phyloP scores from a whole-genome alignment of 2,888 invertebrate species.

The Nemotelus pantherinus region DNA sequence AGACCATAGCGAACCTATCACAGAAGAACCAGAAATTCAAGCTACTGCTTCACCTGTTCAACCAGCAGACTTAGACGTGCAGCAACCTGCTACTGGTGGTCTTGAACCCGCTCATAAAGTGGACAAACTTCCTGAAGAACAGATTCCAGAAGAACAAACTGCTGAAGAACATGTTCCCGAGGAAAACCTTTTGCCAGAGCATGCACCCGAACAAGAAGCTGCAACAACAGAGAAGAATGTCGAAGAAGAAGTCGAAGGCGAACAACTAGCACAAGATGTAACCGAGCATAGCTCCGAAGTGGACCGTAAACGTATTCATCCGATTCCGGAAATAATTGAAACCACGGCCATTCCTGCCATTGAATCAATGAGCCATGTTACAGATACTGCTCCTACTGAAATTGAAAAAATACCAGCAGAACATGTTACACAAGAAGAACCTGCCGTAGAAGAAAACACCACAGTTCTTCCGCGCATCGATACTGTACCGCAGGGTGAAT shows the following conservation, averaged over 20 bases:
- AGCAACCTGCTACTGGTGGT: neutral
- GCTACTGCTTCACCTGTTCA: neutral
- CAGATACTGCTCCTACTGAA: neutral
- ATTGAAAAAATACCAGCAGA: conserved; percentile 24
- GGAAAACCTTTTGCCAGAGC: neutral
- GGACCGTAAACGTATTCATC: conserved; percentile 19
- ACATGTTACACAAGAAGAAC: neutral
- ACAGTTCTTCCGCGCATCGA: neutral
- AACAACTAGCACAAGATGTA: neutral
- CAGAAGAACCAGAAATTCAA: neutral
- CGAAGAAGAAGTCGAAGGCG: neutral
- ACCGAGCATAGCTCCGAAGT: neutral
- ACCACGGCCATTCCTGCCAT: conserved; percentile 5
- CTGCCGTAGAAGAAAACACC: conserved; percentile 48
- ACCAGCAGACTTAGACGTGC: neutral
- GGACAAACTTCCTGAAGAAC: neutral
- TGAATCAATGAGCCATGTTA: conserved; percentile 34
- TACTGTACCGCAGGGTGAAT: conserved; percentile 53
- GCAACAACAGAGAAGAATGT: conserved; percentile 3
- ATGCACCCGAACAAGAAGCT: neutral
- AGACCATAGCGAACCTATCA: neutral
- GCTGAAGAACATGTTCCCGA: neutral
- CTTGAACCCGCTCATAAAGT: neutral
- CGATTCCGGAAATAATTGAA: conserved; percentile 20
- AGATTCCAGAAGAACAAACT: neutral